These are phyloP conservation scores for Megalopta genalis DNA, from an alignment of 1,140 invertebrate genomes.

Conservation along the genomic window DNA sequence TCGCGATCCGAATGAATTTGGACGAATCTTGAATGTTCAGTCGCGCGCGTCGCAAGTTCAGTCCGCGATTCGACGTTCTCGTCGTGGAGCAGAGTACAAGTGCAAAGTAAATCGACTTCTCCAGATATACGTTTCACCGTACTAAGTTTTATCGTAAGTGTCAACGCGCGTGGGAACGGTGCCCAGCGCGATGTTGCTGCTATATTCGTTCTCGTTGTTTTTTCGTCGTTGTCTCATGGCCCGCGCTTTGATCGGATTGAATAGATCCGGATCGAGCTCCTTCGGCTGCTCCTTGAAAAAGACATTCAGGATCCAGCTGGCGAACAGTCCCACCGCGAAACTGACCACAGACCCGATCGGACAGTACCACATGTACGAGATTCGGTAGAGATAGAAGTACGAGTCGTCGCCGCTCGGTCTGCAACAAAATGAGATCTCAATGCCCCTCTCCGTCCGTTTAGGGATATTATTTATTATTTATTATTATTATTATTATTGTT, in stretches of 20 bases:
- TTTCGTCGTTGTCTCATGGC: constrained; percentile 13
- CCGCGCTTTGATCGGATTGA: constrained; percentile 79
- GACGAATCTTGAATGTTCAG: no score
- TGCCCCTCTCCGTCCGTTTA: no score
- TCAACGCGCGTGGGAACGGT: background rate
- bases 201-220: background rate
- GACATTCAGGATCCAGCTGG: constrained; percentile 78
- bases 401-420: constrained; percentile 40
- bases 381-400: constrained; percentile 80
- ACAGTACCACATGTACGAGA: constrained; percentile 86
- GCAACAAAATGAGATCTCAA: constrained; percentile 9
- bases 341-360: constrained; percentile 85
- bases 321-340: constrained; percentile 83
- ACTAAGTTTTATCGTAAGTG: no score
- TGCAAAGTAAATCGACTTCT: no score
- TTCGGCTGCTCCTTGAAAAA: constrained; percentile 62
- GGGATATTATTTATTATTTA: no score
- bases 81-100: no score
- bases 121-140: no score
- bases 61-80: no score
- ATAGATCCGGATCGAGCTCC: constrained; percentile 82
- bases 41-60: no score
- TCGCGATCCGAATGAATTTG: no score
- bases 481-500: no score
- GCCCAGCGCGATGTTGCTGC: background rate